Percentiles rank a stretch among this genome's conserved stretches.
Evolutionary conservation across 2,113 vertebrate genomes (phyloP).

Genomic region (Chascanopsetta lugubris): DNA sequence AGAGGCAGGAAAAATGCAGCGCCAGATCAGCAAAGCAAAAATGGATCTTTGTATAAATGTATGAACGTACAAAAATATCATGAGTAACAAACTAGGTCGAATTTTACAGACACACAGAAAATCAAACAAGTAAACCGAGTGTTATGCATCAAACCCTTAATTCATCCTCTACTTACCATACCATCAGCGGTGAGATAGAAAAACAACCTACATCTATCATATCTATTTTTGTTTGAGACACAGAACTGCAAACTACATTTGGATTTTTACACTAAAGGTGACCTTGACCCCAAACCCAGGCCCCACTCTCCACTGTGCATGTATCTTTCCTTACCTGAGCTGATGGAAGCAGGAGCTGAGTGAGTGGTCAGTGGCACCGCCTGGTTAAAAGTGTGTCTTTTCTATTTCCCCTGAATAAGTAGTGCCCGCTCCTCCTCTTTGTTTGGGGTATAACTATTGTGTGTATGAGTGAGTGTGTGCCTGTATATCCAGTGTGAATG

Average conservation of each 20-base stretch:
- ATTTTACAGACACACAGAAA: too few species aligned
- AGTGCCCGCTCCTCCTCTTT: slow-evolving; percentile 67
- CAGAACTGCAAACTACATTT: neutral
- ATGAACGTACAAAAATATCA: too few species aligned
- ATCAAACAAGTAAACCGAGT: too few species aligned
- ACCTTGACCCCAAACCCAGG: slow-evolving; percentile 2
- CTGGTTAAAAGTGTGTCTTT: slow-evolving; percentile 44
- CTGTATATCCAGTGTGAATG: slow-evolving; percentile 6
- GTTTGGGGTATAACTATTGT: slow-evolving; percentile 63
- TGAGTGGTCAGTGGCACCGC: slow-evolving; percentile 27
- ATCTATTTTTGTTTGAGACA: neutral
- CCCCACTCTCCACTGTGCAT: slow-evolving; percentile 8
- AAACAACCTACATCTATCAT: neutral
- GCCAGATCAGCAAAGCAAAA: too few species aligned
- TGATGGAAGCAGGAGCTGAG: slow-evolving; percentile 28
- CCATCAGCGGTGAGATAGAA: too few species aligned
- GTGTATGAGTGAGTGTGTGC: slow-evolving; percentile 6
- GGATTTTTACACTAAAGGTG: neutral
- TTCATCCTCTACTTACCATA: too few species aligned
- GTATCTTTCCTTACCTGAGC: slow-evolving; percentile 60
- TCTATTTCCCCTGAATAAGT: slow-evolving; percentile 55
- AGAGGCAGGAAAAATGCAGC: too few species aligned
- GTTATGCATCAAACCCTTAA: too few species aligned
- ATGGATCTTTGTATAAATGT: too few species aligned
- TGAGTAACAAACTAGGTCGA: too few species aligned